phyloP scores from a whole-genome alignment of 2,113 vertebrate species.

The Tympanuchus pallidicinctus region DNA sequence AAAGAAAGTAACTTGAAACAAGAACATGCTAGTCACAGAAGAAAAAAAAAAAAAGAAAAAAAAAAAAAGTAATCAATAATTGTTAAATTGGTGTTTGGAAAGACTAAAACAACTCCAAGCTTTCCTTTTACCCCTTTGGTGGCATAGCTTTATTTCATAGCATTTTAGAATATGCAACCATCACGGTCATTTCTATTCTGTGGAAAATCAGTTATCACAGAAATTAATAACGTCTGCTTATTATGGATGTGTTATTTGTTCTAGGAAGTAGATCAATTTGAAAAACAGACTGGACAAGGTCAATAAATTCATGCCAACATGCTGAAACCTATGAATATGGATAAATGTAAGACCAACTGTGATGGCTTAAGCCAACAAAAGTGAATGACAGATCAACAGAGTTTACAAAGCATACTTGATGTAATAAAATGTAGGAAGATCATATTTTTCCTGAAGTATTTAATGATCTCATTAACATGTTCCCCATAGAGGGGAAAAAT shows the following conservation, averaged over 20 bases:
- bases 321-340: constrained; percentile 24
- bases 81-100: background rate
- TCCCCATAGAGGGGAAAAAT: background rate
- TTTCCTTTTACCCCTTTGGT: background rate
- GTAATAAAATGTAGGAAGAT: background rate
- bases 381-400: background rate
- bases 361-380: background rate
- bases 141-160: background rate
- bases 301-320: constrained; percentile 22
- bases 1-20: background rate
- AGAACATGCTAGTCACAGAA: background rate
- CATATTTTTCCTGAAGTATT: background rate
- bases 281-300: constrained; percentile 45
- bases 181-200: background rate
- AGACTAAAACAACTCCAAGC: background rate
- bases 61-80: background rate
- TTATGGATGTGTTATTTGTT: background rate
- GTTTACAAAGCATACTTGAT: background rate
- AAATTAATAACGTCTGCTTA: constrained; percentile 15
- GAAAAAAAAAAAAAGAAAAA: background rate
- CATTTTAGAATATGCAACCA: background rate
- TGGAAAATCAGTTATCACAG: constrained; percentile 27
- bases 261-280: constrained; percentile 22
- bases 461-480: background rate
- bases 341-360: background rate